A percentile compares a stretch with the other conserved stretches of the same genome.
Conservation (phyloP, 1,140 invertebrate species). For the Neodiprion pinetum region DNA sequence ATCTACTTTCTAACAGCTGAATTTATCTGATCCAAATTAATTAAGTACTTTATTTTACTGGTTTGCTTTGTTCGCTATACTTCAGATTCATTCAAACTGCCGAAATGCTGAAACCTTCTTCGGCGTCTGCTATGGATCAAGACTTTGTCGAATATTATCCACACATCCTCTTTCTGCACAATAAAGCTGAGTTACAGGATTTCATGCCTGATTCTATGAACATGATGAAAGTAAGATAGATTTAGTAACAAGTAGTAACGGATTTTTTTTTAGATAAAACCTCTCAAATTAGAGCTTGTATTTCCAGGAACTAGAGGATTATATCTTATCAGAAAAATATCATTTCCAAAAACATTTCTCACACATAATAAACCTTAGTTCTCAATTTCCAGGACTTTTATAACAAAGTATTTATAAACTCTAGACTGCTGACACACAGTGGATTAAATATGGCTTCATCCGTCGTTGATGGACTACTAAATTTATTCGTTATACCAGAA, state of each 20-base stretch:
- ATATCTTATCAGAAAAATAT: too few relatives aligned
- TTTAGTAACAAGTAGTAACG: background rate
- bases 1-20: conserved; percentile 15
- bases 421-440: conserved; percentile 74
- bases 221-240: conserved; percentile 67
- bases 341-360: conserved; percentile 41
- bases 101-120: conserved; percentile 86
- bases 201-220: conserved; percentile 71
- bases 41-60: background rate
- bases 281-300: conserved; percentile 1
- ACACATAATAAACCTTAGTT: conserved; percentile 27
- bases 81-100: conserved; percentile 80
- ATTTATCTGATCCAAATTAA: conserved; percentile 9
- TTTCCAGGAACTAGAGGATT: too few relatives aligned
- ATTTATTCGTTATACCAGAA: conserved; percentile 76
- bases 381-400: conserved; percentile 63
- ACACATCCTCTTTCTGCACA: conserved; percentile 79
- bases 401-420: conserved; percentile 72
- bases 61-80: conserved; percentile 23
- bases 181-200: conserved; percentile 74
- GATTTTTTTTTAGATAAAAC: conserved; percentile 1
- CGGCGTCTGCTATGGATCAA: conserved; percentile 70
- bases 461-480: conserved; percentile 67
- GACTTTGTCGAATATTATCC: conserved; percentile 76
- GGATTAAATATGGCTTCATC: conserved; percentile 69